A percentile compares a stretch with the other conserved stretches of the same genome.
Evolutionary conservation across 2,113 vertebrate species (phyloP).

Genomic region (Thamnophis sirtalis): DNA sequence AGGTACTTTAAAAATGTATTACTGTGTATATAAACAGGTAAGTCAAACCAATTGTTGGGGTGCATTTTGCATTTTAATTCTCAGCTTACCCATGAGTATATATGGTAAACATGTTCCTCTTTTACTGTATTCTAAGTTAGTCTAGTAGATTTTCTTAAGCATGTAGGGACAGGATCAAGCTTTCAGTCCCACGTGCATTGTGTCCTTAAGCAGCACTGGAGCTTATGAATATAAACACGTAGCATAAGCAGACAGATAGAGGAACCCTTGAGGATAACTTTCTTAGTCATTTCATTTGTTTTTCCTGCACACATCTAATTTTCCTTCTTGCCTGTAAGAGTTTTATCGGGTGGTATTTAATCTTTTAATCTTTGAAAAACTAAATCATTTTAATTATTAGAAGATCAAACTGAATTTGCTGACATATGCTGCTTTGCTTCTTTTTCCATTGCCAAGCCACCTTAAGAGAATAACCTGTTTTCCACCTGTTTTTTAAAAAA

Average conservation of each 20-base stretch:
- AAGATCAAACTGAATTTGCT: neutral
- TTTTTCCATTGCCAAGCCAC: neutral
- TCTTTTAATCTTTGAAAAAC: slow-evolving; percentile 12
- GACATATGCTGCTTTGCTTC: neutral
- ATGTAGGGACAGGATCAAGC: neutral
- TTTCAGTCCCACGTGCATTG: neutral
- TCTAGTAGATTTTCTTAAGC: neutral
- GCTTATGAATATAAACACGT: neutral
- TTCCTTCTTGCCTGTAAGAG: neutral
- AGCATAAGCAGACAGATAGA: slow-evolving; percentile 1
- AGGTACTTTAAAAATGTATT: neutral
- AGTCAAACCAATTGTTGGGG: neutral
- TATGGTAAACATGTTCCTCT: neutral
- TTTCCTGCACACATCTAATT: neutral
- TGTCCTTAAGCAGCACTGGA: neutral
- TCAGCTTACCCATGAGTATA: neutral
- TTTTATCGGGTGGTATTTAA: slow-evolving; percentile 7
- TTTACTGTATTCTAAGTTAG: neutral
- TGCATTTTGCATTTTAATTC: neutral
- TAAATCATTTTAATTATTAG: neutral
- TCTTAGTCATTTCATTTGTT: neutral
- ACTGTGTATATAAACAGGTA: neutral
- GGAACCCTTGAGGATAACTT: slow-evolving; percentile 6
- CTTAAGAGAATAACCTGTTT: neutral
- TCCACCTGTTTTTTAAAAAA: neutral